Percentiles rank a stretch among this genome's conserved stretches.
Evolutionary conservation across 2,113 vertebrate genomes (phyloP).

Genomic region (Vicugna pacos): DNA sequence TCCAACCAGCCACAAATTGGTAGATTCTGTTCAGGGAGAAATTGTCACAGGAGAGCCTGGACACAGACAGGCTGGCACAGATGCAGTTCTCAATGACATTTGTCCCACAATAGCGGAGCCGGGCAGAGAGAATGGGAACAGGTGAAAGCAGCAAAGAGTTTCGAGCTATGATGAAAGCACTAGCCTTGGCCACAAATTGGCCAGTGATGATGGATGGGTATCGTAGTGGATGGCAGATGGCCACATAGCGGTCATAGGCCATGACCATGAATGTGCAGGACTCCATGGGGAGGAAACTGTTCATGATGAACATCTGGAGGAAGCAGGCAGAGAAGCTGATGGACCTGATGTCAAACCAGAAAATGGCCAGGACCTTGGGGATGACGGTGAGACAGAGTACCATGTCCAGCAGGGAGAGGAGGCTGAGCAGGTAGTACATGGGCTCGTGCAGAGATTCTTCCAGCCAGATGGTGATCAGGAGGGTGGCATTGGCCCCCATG

Average conservation of each 20-base stretch:
- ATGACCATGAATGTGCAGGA: constrained; percentile 51
- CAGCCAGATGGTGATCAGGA: background rate
- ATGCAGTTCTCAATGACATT: constrained; percentile 28
- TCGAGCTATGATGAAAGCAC: background rate
- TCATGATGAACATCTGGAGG: constrained; percentile 44
- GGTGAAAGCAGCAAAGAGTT: background rate
- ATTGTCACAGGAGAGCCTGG: no score
- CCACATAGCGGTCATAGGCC: constrained; percentile 7
- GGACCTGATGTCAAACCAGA: constrained; percentile 41
- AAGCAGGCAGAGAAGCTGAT: constrained; percentile 44
- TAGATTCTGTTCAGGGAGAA: constrained; percentile 43
- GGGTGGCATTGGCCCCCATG: background rate
- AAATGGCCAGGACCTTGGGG: constrained; percentile 38
- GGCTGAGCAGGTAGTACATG: constrained; percentile 54
- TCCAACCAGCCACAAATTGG: constrained; percentile 42
- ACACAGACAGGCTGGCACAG: background rate
- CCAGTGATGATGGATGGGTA: background rate
- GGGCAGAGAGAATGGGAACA: background rate
- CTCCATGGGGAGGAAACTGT: constrained; percentile 23
- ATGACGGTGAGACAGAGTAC: background rate
- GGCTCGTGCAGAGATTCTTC: background rate
- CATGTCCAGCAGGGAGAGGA: constrained; percentile 27
- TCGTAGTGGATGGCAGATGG: constrained; percentile 2
- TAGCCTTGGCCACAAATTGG: background rate
- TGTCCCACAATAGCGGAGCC: constrained; percentile 31